These are phyloP conservation scores for Lordiphosa fenestrarum DNA, from an alignment of 2,888 invertebrate genomes.

Conservation along the genomic window DNA sequence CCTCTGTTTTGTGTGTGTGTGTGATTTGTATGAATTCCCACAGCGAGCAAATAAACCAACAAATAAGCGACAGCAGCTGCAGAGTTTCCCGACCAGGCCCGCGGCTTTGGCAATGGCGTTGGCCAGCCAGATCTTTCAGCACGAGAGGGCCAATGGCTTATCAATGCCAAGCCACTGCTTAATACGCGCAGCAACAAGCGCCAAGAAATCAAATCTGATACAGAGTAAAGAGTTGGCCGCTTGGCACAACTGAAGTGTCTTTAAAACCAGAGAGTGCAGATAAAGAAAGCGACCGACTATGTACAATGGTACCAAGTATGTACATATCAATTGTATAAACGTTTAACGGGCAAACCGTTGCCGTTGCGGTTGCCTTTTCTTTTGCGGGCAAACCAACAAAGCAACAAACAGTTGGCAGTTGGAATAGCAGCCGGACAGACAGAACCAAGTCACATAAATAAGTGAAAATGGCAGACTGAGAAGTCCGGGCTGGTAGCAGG, in stretches of 20 bases:
- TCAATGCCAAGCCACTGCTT: constrained; percentile 53
- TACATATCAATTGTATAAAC: constrained; percentile 33
- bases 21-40: constrained; percentile 52
- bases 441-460: constrained; percentile 54
- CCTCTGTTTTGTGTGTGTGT: constrained; percentile 22
- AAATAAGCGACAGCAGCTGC: constrained; percentile 60
- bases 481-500: constrained; percentile 24
- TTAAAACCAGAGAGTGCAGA: constrained; percentile 39
- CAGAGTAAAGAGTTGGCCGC: constrained; percentile 14
- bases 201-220: constrained; percentile 31
- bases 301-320: constrained; percentile 9
- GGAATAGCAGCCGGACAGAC: constrained; percentile 2
- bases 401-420: constrained; percentile 30
- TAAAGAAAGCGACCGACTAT: constrained; percentile 32
- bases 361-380: constrained; percentile 26
- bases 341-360: constrained; percentile 17
- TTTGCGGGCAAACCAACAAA: constrained; percentile 35
- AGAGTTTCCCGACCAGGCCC: constrained; percentile 56
- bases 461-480: constrained; percentile 36
- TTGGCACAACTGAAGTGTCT: constrained; percentile 46
- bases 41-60: constrained; percentile 61
- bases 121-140: constrained; percentile 49
- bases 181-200: constrained; percentile 45
- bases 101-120: constrained; percentile 39
- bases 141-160: constrained; percentile 62